Conservation (phyloP, 1,140 invertebrate genomes). For the Drosophila trapezifrons region DNA sequence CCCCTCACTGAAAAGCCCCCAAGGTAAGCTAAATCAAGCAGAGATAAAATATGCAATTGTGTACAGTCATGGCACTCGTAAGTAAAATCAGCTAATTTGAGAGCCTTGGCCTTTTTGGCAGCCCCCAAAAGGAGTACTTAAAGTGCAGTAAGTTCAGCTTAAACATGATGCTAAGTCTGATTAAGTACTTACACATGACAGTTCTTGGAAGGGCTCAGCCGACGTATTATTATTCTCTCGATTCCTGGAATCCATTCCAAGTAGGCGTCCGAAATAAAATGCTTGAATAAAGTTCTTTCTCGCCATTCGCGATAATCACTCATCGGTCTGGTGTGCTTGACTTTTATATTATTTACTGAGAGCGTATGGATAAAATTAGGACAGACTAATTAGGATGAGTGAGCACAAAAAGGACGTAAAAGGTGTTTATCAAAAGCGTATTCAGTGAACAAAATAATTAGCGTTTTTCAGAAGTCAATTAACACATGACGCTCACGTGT, state of each 20-base stretch:
- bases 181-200: conserved; percentile 27
- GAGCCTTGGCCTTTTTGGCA: conserved; percentile 3
- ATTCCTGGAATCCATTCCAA: not conserved
- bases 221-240: conserved; percentile 10
- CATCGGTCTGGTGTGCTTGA: conserved; percentile 20
- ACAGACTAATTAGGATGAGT: conserved; percentile 55
- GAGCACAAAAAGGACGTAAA: conserved; percentile 36
- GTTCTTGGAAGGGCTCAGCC: conserved; percentile 21
- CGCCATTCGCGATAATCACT: conserved; percentile 25
- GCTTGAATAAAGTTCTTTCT: conserved; percentile 18
- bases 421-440: conserved; percentile 53
- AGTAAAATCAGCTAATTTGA: conserved; percentile 1
- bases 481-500: conserved; percentile 19
- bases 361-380: conserved; percentile 23
- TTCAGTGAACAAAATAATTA: conserved; percentile 81
- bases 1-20: not conserved
- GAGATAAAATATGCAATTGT: not conserved
- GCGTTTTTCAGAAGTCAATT: conserved; percentile 49
- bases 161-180: conserved; percentile 33
- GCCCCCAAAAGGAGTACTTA: not conserved
- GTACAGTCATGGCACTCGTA: not conserved
- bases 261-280: conserved; percentile 33
- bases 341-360: conserved; percentile 55
- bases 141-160: conserved; percentile 28
- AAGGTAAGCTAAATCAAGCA: conserved; percentile 22